Evolutionary conservation across 1,140 invertebrate species (phyloP).

Genomic region (Drosophila aff.): DNA sequence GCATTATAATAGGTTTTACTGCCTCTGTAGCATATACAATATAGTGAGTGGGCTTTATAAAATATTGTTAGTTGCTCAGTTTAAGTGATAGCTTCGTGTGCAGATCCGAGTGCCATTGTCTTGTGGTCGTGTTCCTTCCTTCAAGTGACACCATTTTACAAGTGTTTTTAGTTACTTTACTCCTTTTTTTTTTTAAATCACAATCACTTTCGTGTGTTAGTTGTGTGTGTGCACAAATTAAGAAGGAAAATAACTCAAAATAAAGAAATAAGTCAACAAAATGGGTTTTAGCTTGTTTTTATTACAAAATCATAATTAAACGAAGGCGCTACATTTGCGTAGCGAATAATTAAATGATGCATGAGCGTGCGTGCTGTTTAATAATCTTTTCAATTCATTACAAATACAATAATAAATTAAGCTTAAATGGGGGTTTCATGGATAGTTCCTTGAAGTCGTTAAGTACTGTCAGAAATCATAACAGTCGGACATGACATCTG

Average conservation of each 20-base stretch:
- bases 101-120: conserved; percentile 23
- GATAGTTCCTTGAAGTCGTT: conserved; percentile 47
- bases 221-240: conserved; percentile 57
- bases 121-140: conserved; percentile 3
- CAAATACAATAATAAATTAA: conserved; percentile 71
- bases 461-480: conserved; percentile 68
- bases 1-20: conserved; percentile 69
- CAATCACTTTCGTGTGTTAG: conserved; percentile 77
- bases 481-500: conserved; percentile 31
- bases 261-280: conserved; percentile 23
- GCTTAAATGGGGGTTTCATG: conserved; percentile 54
- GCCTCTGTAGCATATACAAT: conserved; percentile 73
- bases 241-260: conserved; percentile 3
- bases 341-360: conserved; percentile 47
- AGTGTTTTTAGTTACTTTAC: conserved; percentile 64
- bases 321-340: conserved; percentile 36
- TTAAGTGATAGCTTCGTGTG: conserved; percentile 41
- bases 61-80: conserved; percentile 64
- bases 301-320: conserved; percentile 68
- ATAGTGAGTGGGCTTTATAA: conserved; percentile 50
- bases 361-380: conserved; percentile 34
- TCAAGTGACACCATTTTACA: conserved; percentile 57
- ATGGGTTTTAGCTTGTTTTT: conserved; percentile 49
- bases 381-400: conserved; percentile 44
- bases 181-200: conserved; percentile 72